Evolutionary conservation across 1,140 invertebrate genomes (phyloP).

Genomic region (Cepaea nemoralis): DNA sequence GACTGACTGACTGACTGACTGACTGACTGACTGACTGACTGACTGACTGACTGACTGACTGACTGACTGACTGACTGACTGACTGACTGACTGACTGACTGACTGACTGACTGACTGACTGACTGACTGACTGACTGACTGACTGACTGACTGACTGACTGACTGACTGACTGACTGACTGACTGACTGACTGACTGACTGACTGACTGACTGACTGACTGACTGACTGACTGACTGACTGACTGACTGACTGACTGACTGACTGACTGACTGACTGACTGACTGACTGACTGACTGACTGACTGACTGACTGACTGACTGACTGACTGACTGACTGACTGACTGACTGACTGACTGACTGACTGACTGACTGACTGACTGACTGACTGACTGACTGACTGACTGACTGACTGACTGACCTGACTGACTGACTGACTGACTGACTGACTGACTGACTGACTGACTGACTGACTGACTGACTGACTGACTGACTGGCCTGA

Average conservation of each 20-base stretch:
- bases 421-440: not conserved
- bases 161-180: not conserved
- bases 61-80: not conserved
- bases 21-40: not conserved
- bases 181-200: conserved; percentile 8
- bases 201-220: not conserved
- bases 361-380: not conserved
- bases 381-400: conserved; percentile 15
- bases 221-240: not conserved
- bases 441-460: conserved; percentile 3
- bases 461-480: not conserved
- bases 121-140: not conserved
- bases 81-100: conserved; percentile 7
- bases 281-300: conserved; percentile 4
- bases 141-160: not conserved
- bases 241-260: not conserved
- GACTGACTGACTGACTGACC: no score
- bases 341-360: not conserved
- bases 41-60: not conserved
- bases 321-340: not conserved
- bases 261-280: conserved; percentile 1
- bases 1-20: conserved; percentile 13
- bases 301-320: not conserved
- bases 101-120: conserved; percentile 1
- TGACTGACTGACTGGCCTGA: no score